These are phyloP conservation scores for Drosophila leontia DNA, from an alignment of 1,140 invertebrate species.

Conservation along the genomic window DNA sequence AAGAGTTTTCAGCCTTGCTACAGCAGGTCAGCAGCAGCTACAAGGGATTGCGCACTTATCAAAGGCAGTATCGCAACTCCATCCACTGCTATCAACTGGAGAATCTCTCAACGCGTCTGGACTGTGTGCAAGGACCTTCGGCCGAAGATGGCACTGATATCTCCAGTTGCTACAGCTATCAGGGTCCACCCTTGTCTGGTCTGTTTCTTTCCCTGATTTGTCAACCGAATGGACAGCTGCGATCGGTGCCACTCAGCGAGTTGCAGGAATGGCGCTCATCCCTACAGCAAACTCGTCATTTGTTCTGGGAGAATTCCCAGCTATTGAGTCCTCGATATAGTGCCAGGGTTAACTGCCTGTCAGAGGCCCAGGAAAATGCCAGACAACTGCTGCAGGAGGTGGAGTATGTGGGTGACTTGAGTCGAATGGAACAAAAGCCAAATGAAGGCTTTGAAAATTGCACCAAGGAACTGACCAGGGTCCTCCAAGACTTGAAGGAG, in stretches of 20 bases:
- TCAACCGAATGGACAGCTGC: conserved; percentile 62
- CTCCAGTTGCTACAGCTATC: conserved; percentile 55
- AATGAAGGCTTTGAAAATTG: conserved; percentile 54
- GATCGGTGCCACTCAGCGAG: conserved; percentile 68
- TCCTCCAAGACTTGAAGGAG: conserved; percentile 25
- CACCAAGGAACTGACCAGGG: conserved; percentile 20
- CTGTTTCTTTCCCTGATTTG: conserved; percentile 55
- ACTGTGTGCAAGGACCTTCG: conserved; percentile 42
- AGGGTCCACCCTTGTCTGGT: conserved; percentile 60
- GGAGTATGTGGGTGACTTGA: conserved; percentile 35
- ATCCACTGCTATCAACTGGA: conserved; percentile 63
- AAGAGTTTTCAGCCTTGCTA: conserved; percentile 40
- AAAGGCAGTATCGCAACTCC: conserved; percentile 43
- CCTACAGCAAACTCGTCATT: conserved; percentile 57
- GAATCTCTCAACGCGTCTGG: conserved; percentile 60
- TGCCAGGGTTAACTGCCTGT: conserved; percentile 30
- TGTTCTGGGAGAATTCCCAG: conserved; percentile 71
- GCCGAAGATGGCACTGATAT: conserved; percentile 46
- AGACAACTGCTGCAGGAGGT: conserved; percentile 64
- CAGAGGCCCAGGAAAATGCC: conserved; percentile 23
- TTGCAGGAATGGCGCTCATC: conserved; percentile 64
- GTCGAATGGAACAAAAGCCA: conserved; percentile 31
- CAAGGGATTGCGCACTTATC: conserved; percentile 64
- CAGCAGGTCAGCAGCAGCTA: conserved; percentile 55
- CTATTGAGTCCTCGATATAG: conserved; percentile 33